Percentiles rank a stretch among this genome's conserved stretches.
phyloP scores from a whole-genome alignment of 2,888 invertebrate genomes.

The Calliphora vomitoria region DNA sequence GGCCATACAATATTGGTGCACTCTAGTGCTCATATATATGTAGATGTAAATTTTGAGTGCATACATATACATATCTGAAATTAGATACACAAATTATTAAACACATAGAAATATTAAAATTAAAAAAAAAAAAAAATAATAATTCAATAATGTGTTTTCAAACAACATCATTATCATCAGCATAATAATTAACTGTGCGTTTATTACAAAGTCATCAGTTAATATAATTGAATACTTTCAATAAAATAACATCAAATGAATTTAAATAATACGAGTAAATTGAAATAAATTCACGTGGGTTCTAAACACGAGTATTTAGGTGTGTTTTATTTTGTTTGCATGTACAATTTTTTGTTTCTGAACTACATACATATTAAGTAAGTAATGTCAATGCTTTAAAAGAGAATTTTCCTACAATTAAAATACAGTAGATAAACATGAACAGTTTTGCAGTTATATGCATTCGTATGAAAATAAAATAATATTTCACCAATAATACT shows the following conservation, averaged over 20 bases:
- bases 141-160: conserved; percentile 17
- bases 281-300: background rate
- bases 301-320: background rate
- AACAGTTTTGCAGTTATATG: background rate
- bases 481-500: no score
- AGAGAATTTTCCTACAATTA: background rate
- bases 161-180: background rate
- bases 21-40: no score
- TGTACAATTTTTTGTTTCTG: background rate
- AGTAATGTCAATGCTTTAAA: background rate
- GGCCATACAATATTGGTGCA: no score
- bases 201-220: conserved; percentile 34
- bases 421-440: background rate
- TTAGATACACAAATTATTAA: background rate
- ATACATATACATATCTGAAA: background rate
- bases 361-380: no score
- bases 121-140: background rate
- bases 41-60: no score
- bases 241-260: background rate
- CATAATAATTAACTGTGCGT: conserved; percentile 27
- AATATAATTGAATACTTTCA: conserved; percentile 3
- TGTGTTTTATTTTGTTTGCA: background rate
- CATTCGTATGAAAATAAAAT: no score
- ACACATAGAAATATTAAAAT: background rate
- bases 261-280: background rate